phyloP scores from a whole-genome alignment of 2,113 vertebrate species.

The Micronisus gabar region DNA sequence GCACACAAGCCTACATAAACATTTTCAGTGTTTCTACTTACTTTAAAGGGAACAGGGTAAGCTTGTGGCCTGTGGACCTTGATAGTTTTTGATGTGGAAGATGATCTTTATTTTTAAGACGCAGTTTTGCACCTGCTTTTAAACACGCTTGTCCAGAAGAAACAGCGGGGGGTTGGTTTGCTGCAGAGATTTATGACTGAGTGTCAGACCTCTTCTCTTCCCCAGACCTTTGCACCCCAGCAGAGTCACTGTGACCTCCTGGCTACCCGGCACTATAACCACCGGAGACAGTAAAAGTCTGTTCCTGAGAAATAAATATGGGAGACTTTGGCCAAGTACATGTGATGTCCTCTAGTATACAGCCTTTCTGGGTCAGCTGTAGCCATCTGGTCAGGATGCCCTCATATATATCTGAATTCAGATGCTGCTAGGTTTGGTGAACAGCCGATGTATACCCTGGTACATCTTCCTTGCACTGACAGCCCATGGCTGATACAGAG shows the following conservation, averaged over 20 bases:
- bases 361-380: neutral
- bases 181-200: neutral
- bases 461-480: neutral
- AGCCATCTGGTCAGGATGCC: neutral
- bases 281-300: neutral
- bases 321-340: neutral
- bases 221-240: neutral
- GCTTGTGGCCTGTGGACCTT: neutral
- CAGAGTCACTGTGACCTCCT: neutral
- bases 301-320: neutral
- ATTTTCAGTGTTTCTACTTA: neutral
- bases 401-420: accelerated
- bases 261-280: neutral
- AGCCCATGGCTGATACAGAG: neutral
- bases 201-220: neutral
- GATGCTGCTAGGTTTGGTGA: neutral
- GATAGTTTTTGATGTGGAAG: neutral
- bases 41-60: neutral
- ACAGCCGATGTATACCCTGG: neutral
- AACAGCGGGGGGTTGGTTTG: neutral
- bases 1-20: neutral
- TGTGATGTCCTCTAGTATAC: neutral
- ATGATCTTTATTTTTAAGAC: neutral
- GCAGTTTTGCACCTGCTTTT: neutral
- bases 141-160: neutral